Percentiles rank a stretch among this genome's conserved stretches.
phyloP scores from a whole-genome alignment of 2,888 invertebrate species.

The Corbicula japonica region DNA sequence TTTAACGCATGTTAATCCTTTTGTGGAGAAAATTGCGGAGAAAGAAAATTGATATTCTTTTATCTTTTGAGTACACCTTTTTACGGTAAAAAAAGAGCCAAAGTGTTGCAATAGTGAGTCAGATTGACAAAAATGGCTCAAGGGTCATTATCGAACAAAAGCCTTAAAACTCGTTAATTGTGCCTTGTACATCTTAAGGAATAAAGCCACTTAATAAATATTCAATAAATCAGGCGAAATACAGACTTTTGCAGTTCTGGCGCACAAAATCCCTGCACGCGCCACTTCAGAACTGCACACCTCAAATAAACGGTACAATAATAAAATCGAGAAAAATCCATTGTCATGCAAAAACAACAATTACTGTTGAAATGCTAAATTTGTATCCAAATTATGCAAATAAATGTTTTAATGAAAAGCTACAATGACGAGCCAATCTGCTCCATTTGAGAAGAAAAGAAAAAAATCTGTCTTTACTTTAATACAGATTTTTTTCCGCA shows the following conservation, averaged over 20 bases:
- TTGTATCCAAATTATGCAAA: constrained; percentile 68
- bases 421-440: constrained; percentile 42
- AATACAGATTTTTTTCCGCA: too few species aligned
- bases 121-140: constrained; percentile 34
- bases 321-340: constrained; percentile 48
- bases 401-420: constrained; percentile 40
- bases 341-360: constrained; percentile 64
- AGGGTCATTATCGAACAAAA: constrained; percentile 63
- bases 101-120: constrained; percentile 27
- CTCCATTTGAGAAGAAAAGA: constrained; percentile 28
- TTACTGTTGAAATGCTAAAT: constrained; percentile 56
- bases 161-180: constrained; percentile 61
- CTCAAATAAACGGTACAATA: constrained; percentile 62
- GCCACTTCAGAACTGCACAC: constrained; percentile 50
- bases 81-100: constrained; percentile 6
- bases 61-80: constrained; percentile 17
- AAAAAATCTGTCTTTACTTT: constrained; percentile 34
- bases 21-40: too few species aligned
- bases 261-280: constrained; percentile 52
- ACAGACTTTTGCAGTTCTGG: constrained; percentile 44
- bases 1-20: too few species aligned
- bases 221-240: constrained; percentile 62
- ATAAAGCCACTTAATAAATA: constrained; percentile 63
- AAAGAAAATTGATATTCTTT: too few species aligned
- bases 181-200: constrained; percentile 51